Percentiles rank a stretch among this genome's conserved stretches.
Conservation (phyloP, 2,113 vertebrate species). For the Scophthalmus maximus region DNA sequence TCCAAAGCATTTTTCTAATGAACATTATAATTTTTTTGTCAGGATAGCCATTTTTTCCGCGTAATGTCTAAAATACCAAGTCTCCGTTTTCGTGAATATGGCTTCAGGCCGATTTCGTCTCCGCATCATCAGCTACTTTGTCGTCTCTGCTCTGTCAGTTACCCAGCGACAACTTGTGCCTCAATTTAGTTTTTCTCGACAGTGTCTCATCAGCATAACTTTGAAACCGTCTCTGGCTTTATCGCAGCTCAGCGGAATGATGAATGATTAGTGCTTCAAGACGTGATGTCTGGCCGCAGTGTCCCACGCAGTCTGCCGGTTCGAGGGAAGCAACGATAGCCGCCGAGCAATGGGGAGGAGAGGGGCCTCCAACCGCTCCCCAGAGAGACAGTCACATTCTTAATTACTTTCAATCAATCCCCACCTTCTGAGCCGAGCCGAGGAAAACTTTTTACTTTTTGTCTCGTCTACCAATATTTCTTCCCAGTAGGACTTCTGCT, state of each 20-base stretch:
- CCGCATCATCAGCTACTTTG: not conserved
- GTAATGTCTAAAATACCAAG: conserved; percentile 15
- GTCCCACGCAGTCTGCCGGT: conserved; percentile 31
- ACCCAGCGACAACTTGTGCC: conserved; percentile 16
- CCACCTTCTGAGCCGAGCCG: conserved; percentile 37
- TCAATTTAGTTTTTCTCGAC: conserved; percentile 39
- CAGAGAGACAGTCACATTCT: conserved; percentile 49
- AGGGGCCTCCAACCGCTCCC: conserved; percentile 30
- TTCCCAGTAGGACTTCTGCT: not conserved
- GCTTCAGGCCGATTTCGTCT: conserved; percentile 30
- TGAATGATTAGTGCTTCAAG: conserved; percentile 60
- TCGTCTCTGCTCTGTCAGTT: conserved; percentile 44
- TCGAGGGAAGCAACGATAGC: conserved; percentile 39
- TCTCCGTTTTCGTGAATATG: not conserved
- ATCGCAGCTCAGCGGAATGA: conserved; percentile 44
- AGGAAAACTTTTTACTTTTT: conserved; percentile 43
- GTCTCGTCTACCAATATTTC: conserved; percentile 8
- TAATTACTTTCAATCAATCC: conserved; percentile 76
- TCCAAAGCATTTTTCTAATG: not conserved
- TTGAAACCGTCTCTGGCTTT: conserved; percentile 60
- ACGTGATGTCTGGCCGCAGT: conserved; percentile 50
- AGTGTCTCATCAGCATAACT: conserved; percentile 54
- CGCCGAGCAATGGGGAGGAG: conserved; percentile 55
- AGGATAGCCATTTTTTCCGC: not conserved
- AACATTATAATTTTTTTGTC: not conserved